Evolutionary conservation across 2,113 vertebrate species (phyloP).

Genomic region (Microtus pennsylvanicus): DNA sequence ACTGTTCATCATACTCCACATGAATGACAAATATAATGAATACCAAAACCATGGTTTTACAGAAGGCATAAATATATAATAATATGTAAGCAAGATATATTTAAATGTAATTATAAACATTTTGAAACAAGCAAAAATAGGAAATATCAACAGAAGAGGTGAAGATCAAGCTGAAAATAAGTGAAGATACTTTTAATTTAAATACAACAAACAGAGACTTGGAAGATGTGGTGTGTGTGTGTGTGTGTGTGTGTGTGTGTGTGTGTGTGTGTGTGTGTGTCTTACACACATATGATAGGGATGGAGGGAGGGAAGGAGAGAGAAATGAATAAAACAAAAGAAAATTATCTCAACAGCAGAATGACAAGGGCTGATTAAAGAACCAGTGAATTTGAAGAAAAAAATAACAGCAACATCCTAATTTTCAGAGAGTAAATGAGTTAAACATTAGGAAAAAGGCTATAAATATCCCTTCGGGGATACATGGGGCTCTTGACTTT

Average conservation of each 20-base stretch:
- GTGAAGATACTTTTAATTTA: neutral
- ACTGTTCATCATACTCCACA: neutral
- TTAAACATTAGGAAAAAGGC: neutral
- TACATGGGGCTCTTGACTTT: neutral
- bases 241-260: neutral
- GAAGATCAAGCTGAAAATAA: neutral
- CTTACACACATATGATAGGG: neutral
- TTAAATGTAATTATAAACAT: neutral
- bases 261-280: neutral
- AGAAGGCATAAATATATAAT: neutral
- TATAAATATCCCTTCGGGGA: neutral
- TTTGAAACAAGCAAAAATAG: neutral
- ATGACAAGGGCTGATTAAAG: neutral
- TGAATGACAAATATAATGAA: neutral
- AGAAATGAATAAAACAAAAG: neutral
- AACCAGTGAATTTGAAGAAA: neutral
- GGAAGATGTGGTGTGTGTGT: neutral
- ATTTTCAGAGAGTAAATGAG: neutral
- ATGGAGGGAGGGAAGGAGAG: neutral
- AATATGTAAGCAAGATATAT: neutral
- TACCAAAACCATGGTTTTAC: neutral
- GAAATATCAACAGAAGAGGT: neutral
- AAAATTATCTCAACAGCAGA: slow-evolving; percentile 21
- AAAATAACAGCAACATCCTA: neutral
- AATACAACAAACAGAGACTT: neutral